Evolutionary conservation across 2,797 vertebrate species (phyloP), one percentile per base, ranked within the genome.

Genomic region (Brachyalestes nurse): DNA sequence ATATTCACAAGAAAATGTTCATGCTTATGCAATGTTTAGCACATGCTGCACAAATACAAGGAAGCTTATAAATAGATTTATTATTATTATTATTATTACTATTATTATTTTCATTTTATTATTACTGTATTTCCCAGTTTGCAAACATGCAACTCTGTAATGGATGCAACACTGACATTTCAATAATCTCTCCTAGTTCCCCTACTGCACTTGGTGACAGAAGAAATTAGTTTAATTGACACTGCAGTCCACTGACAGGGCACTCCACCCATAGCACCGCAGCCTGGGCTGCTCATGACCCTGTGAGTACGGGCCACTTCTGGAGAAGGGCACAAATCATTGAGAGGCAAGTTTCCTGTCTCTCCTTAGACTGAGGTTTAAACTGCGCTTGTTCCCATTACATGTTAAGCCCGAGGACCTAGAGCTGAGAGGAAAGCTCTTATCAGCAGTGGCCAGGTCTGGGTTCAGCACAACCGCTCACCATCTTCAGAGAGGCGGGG

Each of bases 371-470:
- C 84, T 83, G 77, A 87, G 85, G 87, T 77, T 75, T 80, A 78
- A 61, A 75, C 74, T 55, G 25, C 61, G 75, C 75, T 81, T 86
- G 80, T 78, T 88, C 82, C 87, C 84, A 78, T 82, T 84, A 83
- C 86, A 84, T 83, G 86, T 87, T 89, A 88, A 85, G 88, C 81
- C 84, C 82, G 79, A 88, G 86, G 87, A 91, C 88, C 87, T 78
- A 82, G 80, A 88, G 83, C 91, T 92, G 91, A 88, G 88, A 89
- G 86, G 81, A 85, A 90, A 83, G 75, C 85, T 84, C 91, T 94
- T 94, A 95, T 94, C 94, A 89, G 88, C 87, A 80, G 89, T 88
- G 86, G 89, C 89, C 94, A 95, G 94, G 91, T 91, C 87, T 88
- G 84, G 88, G 88, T 85, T 91, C 89, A 89, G 82, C 78, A 82